These are phyloP conservation scores for Catagonus wagneri DNA, from an alignment of 2,113 vertebrate species.

Conservation along the genomic window DNA sequence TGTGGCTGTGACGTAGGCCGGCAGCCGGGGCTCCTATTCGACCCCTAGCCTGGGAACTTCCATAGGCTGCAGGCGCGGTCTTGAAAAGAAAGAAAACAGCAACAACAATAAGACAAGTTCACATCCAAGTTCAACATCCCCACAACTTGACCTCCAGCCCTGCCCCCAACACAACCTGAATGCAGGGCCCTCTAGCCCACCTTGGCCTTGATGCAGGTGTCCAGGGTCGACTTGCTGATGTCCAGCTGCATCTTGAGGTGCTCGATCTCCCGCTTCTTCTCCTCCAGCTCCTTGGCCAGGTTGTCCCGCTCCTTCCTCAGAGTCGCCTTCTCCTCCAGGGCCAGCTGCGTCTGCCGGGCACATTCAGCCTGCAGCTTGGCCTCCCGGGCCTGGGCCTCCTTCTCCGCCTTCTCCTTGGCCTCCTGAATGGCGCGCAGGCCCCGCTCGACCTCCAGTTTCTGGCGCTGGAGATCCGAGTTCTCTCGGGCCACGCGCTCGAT, in stretches of 20 bases:
- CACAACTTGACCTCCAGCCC: background rate
- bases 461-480: slow-evolving; percentile 67
- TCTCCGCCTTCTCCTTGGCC: background rate
- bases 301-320: slow-evolving; percentile 57
- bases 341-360: slow-evolving; percentile 46
- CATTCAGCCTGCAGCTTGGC: slow-evolving; percentile 44
- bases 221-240: background rate
- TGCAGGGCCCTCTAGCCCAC: background rate
- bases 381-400: slow-evolving; percentile 59
- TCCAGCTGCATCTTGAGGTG: slow-evolving; percentile 53
- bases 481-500: slow-evolving; percentile 61
- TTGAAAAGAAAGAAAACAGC: too few species aligned
- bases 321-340: slow-evolving; percentile 55
- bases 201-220: slow-evolving; percentile 77
- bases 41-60: too few species aligned
- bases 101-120: background rate
- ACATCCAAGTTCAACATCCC: background rate
- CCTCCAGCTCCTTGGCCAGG: slow-evolving; percentile 58
- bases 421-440: background rate
- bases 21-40: too few species aligned
- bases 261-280: background rate
- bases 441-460: slow-evolving; percentile 45
- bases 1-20: too few species aligned
- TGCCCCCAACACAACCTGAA: rapidly evolving
- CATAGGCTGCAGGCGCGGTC: too few species aligned